Conservation (phyloP, 2,113 vertebrate genomes). For the Sphaerodactylus townsendi region DNA sequence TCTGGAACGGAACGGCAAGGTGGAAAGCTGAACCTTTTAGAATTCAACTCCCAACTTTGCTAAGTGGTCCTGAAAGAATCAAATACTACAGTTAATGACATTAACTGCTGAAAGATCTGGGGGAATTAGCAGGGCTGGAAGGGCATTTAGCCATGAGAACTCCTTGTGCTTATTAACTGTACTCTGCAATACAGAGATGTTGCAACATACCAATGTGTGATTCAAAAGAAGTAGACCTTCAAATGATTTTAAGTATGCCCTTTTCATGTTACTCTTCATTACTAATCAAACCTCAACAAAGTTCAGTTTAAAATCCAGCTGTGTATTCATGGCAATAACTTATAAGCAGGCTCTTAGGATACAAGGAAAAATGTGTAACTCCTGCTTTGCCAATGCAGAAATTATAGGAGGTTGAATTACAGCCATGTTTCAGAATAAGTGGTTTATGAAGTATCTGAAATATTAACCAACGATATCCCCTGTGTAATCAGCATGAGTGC, state of each 20-base stretch:
- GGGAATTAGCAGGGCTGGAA: background rate
- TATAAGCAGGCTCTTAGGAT: constrained; percentile 19
- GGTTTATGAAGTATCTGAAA: constrained; percentile 46
- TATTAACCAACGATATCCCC: constrained; percentile 34
- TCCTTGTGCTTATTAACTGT: background rate
- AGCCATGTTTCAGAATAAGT: constrained; percentile 25
- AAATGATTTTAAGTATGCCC: background rate
- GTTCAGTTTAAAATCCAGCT: background rate
- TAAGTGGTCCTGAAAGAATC: no score
- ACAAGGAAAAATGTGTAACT: background rate
- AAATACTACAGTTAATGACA: no score
- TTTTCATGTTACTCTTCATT: background rate
- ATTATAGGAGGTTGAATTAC: constrained; percentile 25
- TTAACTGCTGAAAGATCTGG: no score
- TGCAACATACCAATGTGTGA: background rate
- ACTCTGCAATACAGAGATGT: background rate
- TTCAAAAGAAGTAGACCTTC: background rate
- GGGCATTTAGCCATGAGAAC: background rate
- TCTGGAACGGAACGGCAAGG: no score
- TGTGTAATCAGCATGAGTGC: constrained; percentile 26
- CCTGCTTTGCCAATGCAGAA: background rate
- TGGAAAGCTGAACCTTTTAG: no score
- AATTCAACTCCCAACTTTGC: no score
- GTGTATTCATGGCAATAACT: background rate
- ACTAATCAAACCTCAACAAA: background rate